phyloP scores from a whole-genome alignment of 2,113 vertebrate genomes.

The Pomatorhinus ruficollis region DNA sequence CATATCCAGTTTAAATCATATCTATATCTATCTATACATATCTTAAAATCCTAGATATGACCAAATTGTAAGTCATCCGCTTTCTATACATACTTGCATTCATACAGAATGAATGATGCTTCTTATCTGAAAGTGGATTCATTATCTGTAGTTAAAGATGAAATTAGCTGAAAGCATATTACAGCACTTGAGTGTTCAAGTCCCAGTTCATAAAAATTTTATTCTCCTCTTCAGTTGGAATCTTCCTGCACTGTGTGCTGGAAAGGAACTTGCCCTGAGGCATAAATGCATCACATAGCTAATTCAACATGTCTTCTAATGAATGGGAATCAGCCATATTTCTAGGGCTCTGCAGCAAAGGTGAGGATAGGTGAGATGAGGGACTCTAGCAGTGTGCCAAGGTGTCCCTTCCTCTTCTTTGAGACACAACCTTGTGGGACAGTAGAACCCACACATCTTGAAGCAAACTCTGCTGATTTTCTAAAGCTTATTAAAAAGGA shows the following conservation, averaged over 20 bases:
- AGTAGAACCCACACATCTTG: background rate
- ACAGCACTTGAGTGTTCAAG: constrained; percentile 34
- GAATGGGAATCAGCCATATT: background rate
- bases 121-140: constrained; percentile 40
- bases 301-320: background rate
- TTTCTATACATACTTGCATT: background rate
- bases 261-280: constrained; percentile 11
- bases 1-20: background rate
- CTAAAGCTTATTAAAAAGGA: background rate
- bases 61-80: background rate
- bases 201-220: constrained; percentile 59
- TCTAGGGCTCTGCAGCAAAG: background rate
- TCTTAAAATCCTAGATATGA: background rate
- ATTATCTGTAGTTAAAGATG: constrained; percentile 54
- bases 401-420: background rate
- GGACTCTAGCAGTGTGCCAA: rapidly evolving
- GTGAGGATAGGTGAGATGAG: background rate
- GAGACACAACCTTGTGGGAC: background rate
- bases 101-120: background rate
- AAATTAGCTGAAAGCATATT: constrained; percentile 55
- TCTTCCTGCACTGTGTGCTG: background rate
- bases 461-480: background rate
- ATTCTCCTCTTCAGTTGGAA: constrained; percentile 34
- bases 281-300: background rate
- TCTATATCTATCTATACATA: background rate